phyloP scores from a whole-genome alignment of 2,113 vertebrate species.

The Chaetodon auriga region DNA sequence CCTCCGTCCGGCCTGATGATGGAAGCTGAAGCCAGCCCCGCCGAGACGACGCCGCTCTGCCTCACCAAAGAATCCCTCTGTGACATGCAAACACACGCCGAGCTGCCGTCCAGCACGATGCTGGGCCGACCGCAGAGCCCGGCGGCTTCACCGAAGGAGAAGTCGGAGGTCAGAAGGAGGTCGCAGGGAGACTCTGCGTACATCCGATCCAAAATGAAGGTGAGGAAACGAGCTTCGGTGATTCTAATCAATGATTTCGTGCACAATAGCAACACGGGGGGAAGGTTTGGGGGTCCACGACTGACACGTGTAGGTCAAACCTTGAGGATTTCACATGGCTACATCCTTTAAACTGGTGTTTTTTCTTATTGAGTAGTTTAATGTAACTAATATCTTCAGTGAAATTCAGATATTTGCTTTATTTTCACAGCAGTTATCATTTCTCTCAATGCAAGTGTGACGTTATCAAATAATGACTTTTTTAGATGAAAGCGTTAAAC shows the following conservation, averaged over 20 bases:
- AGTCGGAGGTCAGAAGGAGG: constrained; percentile 69
- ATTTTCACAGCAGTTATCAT: background rate
- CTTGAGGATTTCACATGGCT: too few species aligned
- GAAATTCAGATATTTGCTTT: background rate
- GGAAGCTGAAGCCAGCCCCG: constrained; percentile 80
- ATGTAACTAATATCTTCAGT: too few species aligned
- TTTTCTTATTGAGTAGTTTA: too few species aligned
- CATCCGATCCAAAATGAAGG: constrained; percentile 86
- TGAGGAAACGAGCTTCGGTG: constrained; percentile 43
- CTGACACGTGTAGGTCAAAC: too few species aligned
- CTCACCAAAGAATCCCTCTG: constrained; percentile 66
- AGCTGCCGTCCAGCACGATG: constrained; percentile 82
- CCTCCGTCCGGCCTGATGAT: constrained; percentile 61
- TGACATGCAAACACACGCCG: constrained; percentile 53
- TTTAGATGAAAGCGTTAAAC: too few species aligned
- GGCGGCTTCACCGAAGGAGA: rapidly evolving
- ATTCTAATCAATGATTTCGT: too few species aligned
- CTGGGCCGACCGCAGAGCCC: constrained; percentile 74
- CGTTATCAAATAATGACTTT: too few species aligned
- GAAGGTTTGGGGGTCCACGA: too few species aligned
- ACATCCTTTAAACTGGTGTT: too few species aligned
- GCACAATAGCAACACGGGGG: too few species aligned
- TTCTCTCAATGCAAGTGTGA: background rate
- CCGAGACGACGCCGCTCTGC: constrained; percentile 78
- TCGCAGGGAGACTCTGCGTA: constrained; percentile 63